Evolutionary conservation across 1,140 invertebrate species (phyloP), one percentile per base, ranked within the genome.

Genomic region (Drosophila chauvacae): DNA sequence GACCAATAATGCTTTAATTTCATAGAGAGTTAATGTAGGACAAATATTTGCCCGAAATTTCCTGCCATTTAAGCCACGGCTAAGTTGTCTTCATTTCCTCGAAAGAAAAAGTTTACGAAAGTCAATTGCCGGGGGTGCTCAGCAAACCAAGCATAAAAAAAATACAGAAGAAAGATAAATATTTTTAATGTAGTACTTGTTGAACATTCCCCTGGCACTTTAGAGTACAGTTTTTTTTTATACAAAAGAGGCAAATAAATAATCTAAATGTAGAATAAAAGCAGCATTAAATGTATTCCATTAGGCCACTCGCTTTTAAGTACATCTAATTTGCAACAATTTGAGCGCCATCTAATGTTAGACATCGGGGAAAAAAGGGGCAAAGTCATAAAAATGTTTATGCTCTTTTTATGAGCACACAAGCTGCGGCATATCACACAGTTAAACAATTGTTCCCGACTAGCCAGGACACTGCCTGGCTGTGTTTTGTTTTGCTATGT

Each of bases 371-470:
- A 51, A 44, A 77, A 78, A 77, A 77, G 76, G 76, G 76, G 75
- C 59, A 70, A 70, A 78, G 74, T 39, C 74, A 78, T 78, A 78
- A 78, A 78, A 78, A 78, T 77, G 64, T 78, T 78, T 78, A 78
- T 78, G 57, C 65, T 41, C 75, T 58, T 78, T 78, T 78, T 78
- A 78, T 78, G 65, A 70, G 75, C 74, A 78, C 64, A 78, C 76
- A 78, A 78, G 76, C 74, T 78, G 76, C 65, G 76, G 74, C 76
- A 71, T 63, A 78, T 78, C 76, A 78, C 76, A 78, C 76, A 78
- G 75, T 78, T 78, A 78, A 78, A 78, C 75, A 78, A 78, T 78
- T 78, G 75, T 56, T 68, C 44, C 48, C 50, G 75, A 77, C 73
- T 77, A 68, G 74, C 58, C 58, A 61, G 75, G 75, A 61, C 53